These are phyloP conservation scores for Cyclophora punctaria DNA, from an alignment of 2,888 invertebrate species.

Conservation along the genomic window DNA sequence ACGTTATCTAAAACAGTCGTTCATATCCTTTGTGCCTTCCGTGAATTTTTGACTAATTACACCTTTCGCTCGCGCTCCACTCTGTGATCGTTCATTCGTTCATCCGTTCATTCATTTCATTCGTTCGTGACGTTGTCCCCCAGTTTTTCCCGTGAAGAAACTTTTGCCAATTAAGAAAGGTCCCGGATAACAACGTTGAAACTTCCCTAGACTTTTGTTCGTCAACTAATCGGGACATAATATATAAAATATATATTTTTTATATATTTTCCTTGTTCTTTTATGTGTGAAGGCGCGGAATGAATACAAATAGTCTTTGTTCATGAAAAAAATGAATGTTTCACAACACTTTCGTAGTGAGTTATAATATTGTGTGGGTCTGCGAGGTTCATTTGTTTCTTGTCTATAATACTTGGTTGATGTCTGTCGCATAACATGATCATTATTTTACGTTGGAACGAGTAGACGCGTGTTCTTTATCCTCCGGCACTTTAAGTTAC, in stretches of 20 bases:
- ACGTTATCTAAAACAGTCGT: background rate
- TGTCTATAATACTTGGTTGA: too few species aligned
- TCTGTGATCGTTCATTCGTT: slow-evolving; percentile 48
- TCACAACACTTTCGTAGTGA: background rate
- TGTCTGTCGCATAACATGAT: too few species aligned
- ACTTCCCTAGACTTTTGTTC: slow-evolving; percentile 40
- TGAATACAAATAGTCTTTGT: slow-evolving; percentile 21
- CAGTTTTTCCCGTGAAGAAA: slow-evolving; percentile 38
- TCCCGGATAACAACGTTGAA: slow-evolving; percentile 38
- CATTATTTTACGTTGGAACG: too few species aligned
- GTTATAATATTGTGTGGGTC: background rate
- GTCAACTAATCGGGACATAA: slow-evolving; percentile 41
- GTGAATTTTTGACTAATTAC: slow-evolving; percentile 51
- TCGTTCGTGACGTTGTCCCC: slow-evolving; percentile 27
- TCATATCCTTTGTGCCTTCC: slow-evolving; percentile 27
- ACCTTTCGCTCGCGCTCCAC: slow-evolving; percentile 30
- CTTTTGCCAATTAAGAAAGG: slow-evolving; percentile 44
- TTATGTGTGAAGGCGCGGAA: slow-evolving; percentile 19
- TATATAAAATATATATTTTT: slow-evolving; percentile 27
- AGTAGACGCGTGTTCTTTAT: too few species aligned
- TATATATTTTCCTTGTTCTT: slow-evolving; percentile 23
- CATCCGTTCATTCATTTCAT: slow-evolving; percentile 40
- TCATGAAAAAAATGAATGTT: slow-evolving; percentile 12
- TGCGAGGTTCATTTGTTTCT: too few species aligned
- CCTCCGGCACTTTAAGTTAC: too few species aligned